Evolutionary conservation across 1,140 invertebrate genomes (phyloP), one percentile per base, ranked within the genome.

Genomic region (Diabrotica undecimpunctata): DNA sequence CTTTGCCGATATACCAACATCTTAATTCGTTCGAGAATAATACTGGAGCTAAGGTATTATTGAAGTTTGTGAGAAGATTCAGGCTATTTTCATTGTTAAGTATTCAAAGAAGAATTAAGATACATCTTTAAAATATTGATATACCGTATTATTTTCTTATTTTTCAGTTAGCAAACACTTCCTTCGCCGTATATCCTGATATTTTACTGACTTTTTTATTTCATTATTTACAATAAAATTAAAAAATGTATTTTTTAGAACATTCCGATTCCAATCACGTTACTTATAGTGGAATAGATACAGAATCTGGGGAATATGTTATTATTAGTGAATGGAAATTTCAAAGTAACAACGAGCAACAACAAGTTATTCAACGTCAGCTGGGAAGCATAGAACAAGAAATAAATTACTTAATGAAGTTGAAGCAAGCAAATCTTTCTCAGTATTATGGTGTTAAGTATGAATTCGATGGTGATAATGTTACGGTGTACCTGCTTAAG

Each of bases 401-500:
- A 78, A 78, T 92, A 8, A 83, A 84, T 69, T 82, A 84, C 58
- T 75, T 94, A 6, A 79, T 86, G 6, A 87, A 85, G 73, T 76
- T 93, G 7, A 82, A 85, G 71, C 90, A 92, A 79, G 77, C 80
- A 36, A 89, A 92, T 82, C 80, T 93, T 7, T 83, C 90, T 10
- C 83, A 86, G 70, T 93, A 91, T 79, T 79, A 90, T 56, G 88
- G 87, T 69, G 86, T 92, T 72, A 84, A 85, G 69, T 87, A 87
- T 75, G 69, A 82, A 6, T 75, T 82, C 50, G 81, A 85, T 58
- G 82, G 82, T 59, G 83, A 88, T 37, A 83, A 81, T 64, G 69
- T 87, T 62, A 70, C 83, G 0, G 80, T 89, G 11, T 83, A 87
- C 70, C 76, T 88, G 54, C 77, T 88, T 13, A 84, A 87, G 76